phyloP scores from a whole-genome alignment of 2,888 invertebrate genomes.

The Geotrupes spiniger region DNA sequence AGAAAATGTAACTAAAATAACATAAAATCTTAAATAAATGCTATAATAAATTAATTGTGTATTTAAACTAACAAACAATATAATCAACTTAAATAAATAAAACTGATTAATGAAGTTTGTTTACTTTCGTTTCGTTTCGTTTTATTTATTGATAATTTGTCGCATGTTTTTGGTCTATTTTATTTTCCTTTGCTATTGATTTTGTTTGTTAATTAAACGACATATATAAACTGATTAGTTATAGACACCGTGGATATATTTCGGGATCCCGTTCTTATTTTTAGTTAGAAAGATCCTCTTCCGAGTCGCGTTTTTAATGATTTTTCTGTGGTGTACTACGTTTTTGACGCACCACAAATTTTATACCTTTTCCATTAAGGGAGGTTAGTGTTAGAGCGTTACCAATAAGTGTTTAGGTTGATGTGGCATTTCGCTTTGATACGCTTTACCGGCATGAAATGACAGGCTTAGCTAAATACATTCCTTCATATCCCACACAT shows the following conservation, averaged over 20 bases:
- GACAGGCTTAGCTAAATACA: conserved; percentile 7
- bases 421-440: conserved; percentile 26
- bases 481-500: not conserved
- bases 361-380: conserved; percentile 58
- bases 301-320: too few species aligned
- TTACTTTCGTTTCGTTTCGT: too few species aligned
- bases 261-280: too few species aligned
- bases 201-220: not conserved
- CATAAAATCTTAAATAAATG: too few species aligned
- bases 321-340: conserved; percentile 13
- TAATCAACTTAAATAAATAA: not conserved
- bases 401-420: conserved; percentile 23
- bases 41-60: not conserved
- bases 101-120: not conserved
- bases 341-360: conserved; percentile 51
- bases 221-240: not conserved
- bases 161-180: not conserved
- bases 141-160: conserved; percentile 5
- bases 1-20: too few species aligned
- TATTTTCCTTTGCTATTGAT: too few species aligned
- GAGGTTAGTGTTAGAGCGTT: conserved; percentile 39
- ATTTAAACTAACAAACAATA: too few species aligned
- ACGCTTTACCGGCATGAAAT: conserved; percentile 23
- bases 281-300: too few species aligned
- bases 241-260: too few species aligned